phyloP scores from a whole-genome alignment of 1,140 invertebrate genomes.

The Drosophila bocki region DNA sequence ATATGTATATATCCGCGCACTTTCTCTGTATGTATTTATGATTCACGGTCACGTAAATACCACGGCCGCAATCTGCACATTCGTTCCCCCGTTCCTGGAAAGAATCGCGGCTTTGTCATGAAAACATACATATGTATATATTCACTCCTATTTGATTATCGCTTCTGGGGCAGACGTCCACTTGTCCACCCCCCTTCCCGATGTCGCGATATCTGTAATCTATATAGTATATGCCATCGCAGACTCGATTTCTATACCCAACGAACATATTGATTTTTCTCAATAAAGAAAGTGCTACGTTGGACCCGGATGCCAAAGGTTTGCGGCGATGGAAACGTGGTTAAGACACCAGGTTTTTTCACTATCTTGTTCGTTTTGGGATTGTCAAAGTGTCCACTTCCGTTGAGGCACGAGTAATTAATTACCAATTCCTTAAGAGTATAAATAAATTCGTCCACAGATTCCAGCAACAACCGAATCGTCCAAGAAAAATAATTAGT shows the following conservation, averaged over 20 bases:
- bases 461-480: conserved; percentile 19
- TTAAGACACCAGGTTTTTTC: neutral
- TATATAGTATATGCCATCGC: conserved; percentile 40
- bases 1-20: conserved; percentile 2
- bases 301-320: conserved; percentile 33
- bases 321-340: neutral
- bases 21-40: conserved; percentile 18
- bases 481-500: conserved; percentile 31
- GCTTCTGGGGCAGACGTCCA: conserved; percentile 8
- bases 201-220: conserved; percentile 31
- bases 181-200: conserved; percentile 7
- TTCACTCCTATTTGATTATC: conserved; percentile 26
- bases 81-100: conserved; percentile 1
- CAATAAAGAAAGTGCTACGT: conserved; percentile 53
- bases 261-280: conserved; percentile 50
- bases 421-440: conserved; percentile 34
- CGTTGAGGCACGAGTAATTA: neutral
- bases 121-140: conserved; percentile 15
- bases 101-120: conserved; percentile 5
- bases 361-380: neutral
- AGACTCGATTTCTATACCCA: conserved; percentile 44
- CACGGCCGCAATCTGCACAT: conserved; percentile 14
- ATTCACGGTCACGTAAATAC: conserved; percentile 14
- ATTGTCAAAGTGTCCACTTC: neutral
- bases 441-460: conserved; percentile 39